Base-by-base conservation (phyloP, 2,888 invertebrate species). In the Hipparchia sbordonii region DNA sequence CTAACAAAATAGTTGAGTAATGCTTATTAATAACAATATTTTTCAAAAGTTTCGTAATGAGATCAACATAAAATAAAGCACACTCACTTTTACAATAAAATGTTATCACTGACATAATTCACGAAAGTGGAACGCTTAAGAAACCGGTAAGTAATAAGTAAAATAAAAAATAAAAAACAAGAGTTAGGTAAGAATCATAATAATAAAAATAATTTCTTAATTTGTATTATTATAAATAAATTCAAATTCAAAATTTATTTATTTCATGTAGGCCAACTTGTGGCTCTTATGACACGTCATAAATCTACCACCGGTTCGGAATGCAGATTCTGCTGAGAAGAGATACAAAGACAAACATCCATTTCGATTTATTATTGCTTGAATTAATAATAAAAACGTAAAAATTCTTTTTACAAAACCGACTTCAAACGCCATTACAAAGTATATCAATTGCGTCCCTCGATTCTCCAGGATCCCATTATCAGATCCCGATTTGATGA, bases 81-180 rank as follows among this genome's bases (percentile, higher is more conserved):
- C 6, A 13, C 39, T 39, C 46, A 59, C 68, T 46, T 62, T 59
- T 68, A 63, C 59, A 45, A 67, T 70, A 59, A 74, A 45, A n/a
- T 46, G 52, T 59, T 60, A 59, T 59, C n/a, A 8, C 10, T 6
- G 2, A 68, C 33, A 68, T 33, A 68, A 68, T 51, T 68, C 68
- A 59, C 10, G 59, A 59, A 68, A 59, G 59, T 68, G 33, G 59
- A 59, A 59, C 59, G 59, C 48, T 51, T 51, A 57, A 59, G 33
- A 56, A 67, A 67, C 67, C 45, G 56, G 67, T 56, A 39, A 23
- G 23, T 23, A 23, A 23, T 39, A 39, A 5, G 39, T 39, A 39
- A 23, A 23, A 39, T 39, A 39, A 39, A 4, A 39, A 2, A 2
- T 39, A 4, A 39, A 39, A 67, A 67, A 56, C 23, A 56, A 67